A percentile compares a stretch with the other conserved stretches of the same genome.
Conservation (phyloP, 2,888 invertebrate species). For the Thumatha senex region DNA sequence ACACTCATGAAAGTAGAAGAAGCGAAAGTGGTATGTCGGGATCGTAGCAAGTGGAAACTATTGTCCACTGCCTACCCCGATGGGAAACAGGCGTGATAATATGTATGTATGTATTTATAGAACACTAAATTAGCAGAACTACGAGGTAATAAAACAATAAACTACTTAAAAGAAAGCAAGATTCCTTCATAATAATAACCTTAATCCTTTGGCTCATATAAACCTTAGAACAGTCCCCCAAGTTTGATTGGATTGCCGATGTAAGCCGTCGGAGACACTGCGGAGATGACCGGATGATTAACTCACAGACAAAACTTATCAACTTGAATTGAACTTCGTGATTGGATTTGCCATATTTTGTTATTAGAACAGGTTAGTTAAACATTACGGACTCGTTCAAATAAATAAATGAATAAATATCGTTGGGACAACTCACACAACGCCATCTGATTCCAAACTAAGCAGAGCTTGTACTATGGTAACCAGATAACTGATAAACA, state of each 20-base stretch:
- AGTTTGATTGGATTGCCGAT: slow-evolving; percentile 66
- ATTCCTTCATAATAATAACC: slow-evolving; percentile 33
- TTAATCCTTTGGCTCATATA: slow-evolving; percentile 47
- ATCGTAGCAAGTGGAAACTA: no score
- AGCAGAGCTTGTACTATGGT: no score
- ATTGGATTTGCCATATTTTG: slow-evolving; percentile 42
- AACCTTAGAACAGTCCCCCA: slow-evolving; percentile 41
- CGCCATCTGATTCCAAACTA: no score
- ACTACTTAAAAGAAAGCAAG: slow-evolving; percentile 7
- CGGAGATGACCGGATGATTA: slow-evolving; percentile 42
- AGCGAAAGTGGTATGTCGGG: no score
- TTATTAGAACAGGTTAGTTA: slow-evolving; percentile 14
- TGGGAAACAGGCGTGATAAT: no score
- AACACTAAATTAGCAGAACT: no score
- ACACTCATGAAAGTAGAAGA: no score
- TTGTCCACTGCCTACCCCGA: no score
- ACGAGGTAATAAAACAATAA: slow-evolving; percentile 8
- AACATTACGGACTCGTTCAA: background rate
- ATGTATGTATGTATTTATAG: no score
- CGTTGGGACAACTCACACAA: no score
- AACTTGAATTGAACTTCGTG: slow-evolving; percentile 48
- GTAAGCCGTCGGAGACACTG: slow-evolving; percentile 39
- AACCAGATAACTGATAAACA: no score
- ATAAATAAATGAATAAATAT: no score
- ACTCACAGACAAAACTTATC: slow-evolving; percentile 45